A percentile compares a stretch with the other conserved stretches of the same genome.
Conservation (phyloP, 2,888 invertebrate genomes). For the Xanthia icteritia region DNA sequence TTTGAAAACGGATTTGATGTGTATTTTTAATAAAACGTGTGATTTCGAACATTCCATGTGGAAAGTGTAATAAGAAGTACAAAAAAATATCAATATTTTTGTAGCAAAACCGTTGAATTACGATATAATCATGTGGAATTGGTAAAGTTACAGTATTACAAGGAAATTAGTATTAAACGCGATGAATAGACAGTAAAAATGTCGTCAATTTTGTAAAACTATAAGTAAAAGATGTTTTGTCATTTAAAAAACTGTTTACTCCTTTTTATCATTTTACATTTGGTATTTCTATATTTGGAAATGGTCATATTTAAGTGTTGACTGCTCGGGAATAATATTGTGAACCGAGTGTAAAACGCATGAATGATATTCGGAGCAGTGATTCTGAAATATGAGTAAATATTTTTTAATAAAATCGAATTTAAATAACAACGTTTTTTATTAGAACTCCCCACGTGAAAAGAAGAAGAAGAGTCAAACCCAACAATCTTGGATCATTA, state of each 20-base stretch:
- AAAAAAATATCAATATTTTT: conserved; percentile 89
- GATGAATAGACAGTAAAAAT: conserved; percentile 71
- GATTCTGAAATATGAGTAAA: conserved; percentile 83
- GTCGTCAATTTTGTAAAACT: conserved; percentile 79
- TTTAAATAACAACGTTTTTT: conserved; percentile 74
- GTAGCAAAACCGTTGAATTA: conserved; percentile 82
- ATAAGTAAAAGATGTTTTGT: conserved; percentile 72
- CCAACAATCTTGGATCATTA: conserved; percentile 51
- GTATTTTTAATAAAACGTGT: conserved; percentile 84
- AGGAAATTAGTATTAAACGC: conserved; percentile 82
- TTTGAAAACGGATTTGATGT: conserved; percentile 78
- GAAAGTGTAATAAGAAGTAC: conserved; percentile 89
- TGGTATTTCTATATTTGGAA: conserved; percentile 82
- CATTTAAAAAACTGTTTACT: conserved; percentile 77
- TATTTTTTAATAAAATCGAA: conserved; percentile 89
- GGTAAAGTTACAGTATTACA: conserved; percentile 87
- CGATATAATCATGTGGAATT: conserved; percentile 81
- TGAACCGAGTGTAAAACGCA: conserved; percentile 69
- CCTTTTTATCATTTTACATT: conserved; percentile 85
- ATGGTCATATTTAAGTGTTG: conserved; percentile 76
- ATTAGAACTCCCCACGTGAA: conserved; percentile 49
- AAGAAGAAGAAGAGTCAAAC: conserved; percentile 32
- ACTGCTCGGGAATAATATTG: conserved; percentile 72
- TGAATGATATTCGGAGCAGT: conserved; percentile 78
- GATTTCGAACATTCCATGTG: conserved; percentile 89